Conservation (phyloP, 2,888 invertebrate species). For the Monopis laevigella region DNA sequence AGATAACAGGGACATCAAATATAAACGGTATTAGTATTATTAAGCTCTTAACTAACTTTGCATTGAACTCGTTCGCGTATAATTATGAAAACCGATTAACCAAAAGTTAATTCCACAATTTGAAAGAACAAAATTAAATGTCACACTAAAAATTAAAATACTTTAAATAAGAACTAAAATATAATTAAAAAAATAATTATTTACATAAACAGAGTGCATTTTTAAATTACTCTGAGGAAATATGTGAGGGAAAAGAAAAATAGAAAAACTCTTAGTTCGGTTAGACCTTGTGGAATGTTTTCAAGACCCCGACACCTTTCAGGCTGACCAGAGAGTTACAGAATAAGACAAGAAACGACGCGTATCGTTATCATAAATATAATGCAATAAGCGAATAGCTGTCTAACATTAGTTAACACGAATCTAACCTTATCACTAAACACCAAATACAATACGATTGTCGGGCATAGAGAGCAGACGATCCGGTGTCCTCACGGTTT, state of each 20-base stretch:
- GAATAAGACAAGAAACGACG: slow-evolving; percentile 1
- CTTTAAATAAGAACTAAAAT: background rate
- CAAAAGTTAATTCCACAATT: no score
- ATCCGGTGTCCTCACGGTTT: background rate
- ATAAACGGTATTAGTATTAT: slow-evolving; percentile 21
- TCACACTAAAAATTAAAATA: no score
- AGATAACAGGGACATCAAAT: slow-evolving; percentile 61
- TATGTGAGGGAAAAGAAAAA: slow-evolving; percentile 23
- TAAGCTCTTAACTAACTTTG: slow-evolving; percentile 4
- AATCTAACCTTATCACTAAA: slow-evolving; percentile 54
- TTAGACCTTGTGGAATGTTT: slow-evolving; percentile 63
- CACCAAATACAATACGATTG: slow-evolving; percentile 34
- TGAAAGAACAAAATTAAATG: no score
- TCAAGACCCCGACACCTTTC: slow-evolving; percentile 63
- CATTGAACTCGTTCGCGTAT: no score
- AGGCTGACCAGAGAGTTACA: slow-evolving; percentile 38
- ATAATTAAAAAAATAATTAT: background rate
- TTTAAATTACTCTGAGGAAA: background rate
- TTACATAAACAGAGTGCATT: background rate
- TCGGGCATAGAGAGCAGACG: background rate
- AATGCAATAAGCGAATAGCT: slow-evolving; percentile 51
- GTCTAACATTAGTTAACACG: slow-evolving; percentile 62
- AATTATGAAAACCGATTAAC: no score
- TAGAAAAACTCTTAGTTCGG: slow-evolving; percentile 48
- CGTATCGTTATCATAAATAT: slow-evolving; percentile 3